Evolutionary conservation across 2,888 invertebrate genomes (phyloP), one percentile per base, ranked within the genome.

Genomic region (Drosophila melanocephala): DNA sequence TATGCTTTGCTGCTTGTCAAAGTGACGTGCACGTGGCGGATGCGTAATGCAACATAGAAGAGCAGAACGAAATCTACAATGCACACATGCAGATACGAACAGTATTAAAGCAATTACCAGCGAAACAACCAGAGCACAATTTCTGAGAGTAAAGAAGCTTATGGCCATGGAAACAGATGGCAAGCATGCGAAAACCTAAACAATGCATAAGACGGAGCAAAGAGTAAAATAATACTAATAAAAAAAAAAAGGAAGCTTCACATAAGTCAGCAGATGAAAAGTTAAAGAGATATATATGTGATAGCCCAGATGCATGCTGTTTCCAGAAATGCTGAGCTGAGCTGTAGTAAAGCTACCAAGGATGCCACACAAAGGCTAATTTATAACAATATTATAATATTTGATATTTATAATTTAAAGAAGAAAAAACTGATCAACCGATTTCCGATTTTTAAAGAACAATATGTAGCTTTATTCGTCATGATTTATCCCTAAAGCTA

Each of bases 11-110:
- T 61, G 71, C 35, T 61, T 59, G 74, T 75, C 81, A 81, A 72
- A 77, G 78, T 30, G 63, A 58, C 53, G 58, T 47, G 57, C 75
- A 77, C 81, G 63, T 75, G 72, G 78, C 76, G 81, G 70, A 81
- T 81, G 72, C 75, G 81, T 75, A 81, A 72, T 65, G 67, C 61
- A 51, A 58, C 68, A 65, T n/a, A 57, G 44, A 30, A 35, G 6
- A 1, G 26, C 66, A 33, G 44, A 53, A 39, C 10, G 32, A 22
- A 62, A 39, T 42, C 32, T 28, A 30, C 61, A 55, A 37, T 51
- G 39, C 56, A 66, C 50, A 53, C 9, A 55, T 32, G 32, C 26
- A 47, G 9, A 26, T 26, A 60, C 37, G 50, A 50, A 57, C 42
- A 47, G 58, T 26, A 37, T 62, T 66, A 69, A 64, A 73, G 73